phyloP scores from a whole-genome alignment of 2,888 invertebrate genomes.

The Apotomis betuletana region DNA sequence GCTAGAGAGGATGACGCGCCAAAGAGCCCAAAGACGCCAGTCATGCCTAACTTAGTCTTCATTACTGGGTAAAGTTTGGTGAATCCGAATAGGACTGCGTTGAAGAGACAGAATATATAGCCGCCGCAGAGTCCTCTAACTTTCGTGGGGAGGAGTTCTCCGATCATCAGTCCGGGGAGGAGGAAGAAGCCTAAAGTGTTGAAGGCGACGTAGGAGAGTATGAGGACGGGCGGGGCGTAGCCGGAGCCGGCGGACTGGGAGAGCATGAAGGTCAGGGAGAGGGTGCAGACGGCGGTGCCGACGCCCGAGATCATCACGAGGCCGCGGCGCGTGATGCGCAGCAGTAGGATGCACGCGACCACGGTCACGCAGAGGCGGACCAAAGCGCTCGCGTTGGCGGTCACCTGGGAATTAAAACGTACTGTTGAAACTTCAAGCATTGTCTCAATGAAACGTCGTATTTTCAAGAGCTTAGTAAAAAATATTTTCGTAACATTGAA shows the following conservation, averaged over 20 bases:
- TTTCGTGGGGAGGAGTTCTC: constrained; percentile 89
- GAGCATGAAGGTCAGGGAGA: constrained; percentile 78
- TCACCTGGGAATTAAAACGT: constrained; percentile 60
- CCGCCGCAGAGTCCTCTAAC: constrained; percentile 89
- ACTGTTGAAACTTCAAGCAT: background rate
- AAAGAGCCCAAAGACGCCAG: constrained; percentile 88
- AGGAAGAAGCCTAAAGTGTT: constrained; percentile 90
- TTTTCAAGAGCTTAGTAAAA: too few relatives aligned
- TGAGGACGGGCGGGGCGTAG: constrained; percentile 62
- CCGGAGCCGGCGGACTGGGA: constrained; percentile 60
- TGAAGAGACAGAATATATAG: constrained; percentile 88
- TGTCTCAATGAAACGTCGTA: too few relatives aligned
- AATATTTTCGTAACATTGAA: too few relatives aligned
- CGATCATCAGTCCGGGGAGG: constrained; percentile 89
- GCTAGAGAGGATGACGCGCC: constrained; percentile 85
- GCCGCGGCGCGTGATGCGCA: constrained; percentile 85
- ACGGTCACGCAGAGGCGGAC: constrained; percentile 86
- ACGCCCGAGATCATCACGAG: constrained; percentile 87
- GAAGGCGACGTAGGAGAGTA: constrained; percentile 88
- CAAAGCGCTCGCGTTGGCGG: constrained; percentile 88
- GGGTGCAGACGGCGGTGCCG: constrained; percentile 86
- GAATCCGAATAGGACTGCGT: constrained; percentile 86
- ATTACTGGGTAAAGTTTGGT: constrained; percentile 88
- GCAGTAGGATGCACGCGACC: constrained; percentile 86
- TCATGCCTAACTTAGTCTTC: constrained; percentile 84